Base-by-base conservation (phyloP, 2,888 invertebrate genomes). In the Frankliniella intonsa region DNA sequence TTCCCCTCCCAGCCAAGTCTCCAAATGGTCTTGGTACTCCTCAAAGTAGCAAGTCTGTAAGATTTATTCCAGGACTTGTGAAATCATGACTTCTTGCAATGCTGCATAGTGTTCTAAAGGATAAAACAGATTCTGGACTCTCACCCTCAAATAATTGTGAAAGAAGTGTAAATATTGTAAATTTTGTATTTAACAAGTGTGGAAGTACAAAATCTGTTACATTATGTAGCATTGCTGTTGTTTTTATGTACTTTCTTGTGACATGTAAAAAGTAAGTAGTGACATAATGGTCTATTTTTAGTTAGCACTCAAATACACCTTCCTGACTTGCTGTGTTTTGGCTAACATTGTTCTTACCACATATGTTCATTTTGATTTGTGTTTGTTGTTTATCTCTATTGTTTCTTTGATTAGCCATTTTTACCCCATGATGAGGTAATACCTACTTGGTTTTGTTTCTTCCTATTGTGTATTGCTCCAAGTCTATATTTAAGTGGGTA, bases 171-270 rank as follows among this genome's bases (percentile, higher is more conserved):
- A 25, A 76, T 25, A 76, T 76, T 76, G 69, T 76, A 76, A 76
- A 76, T 76, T 76, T 76, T 76, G 69, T 76, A 22, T 76, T 25
- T 76, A 76, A 25, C 8, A 76, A 76, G 25, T 76, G 12, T 76
- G 69, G 69, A 25, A 76, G 69, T 76, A 22, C 69, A 76, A 76
- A 76, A 76, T 25, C 69, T 76, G 69, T 76, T 76, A 25, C 69
- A 76, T 22, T 76, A 25, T 76, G 69, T 76, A 25, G 69, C 69
- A 76, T 76, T 76, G 69, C 69, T 76, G 69, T 25, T 25, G 69
- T 76, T 76, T 9, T 76, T 12, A 76, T 76, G 12, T 76, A 25
- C 25, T 25, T 76, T 9, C 25, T 76, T 25, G 12, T 76, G 25
- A 25, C 25, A 10, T 12, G 25, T 22, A 76, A 76, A 25, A 76